A percentile compares a stretch with the other conserved stretches of the same genome.
phyloP scores from a whole-genome alignment of 1,140 invertebrate genomes.

The Oryctes rhinoceros region DNA sequence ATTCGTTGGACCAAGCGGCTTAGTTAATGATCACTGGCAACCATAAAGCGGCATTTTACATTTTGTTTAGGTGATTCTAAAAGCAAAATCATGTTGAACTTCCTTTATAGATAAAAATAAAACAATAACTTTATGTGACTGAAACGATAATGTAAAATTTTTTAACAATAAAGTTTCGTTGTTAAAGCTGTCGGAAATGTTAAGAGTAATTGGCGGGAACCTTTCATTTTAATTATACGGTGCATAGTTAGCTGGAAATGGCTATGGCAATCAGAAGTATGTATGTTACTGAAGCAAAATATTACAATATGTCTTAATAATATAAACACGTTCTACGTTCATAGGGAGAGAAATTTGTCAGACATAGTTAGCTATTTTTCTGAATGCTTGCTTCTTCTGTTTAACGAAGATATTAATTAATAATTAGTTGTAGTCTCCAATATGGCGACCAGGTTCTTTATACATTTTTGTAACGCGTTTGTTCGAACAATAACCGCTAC shows the following conservation, averaged over 20 bases:
- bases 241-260: background rate
- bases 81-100: constrained; percentile 11
- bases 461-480: too few relatives aligned
- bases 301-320: too few relatives aligned
- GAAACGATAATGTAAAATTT: background rate
- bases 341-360: too few relatives aligned
- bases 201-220: background rate
- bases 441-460: too few relatives aligned
- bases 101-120: constrained; percentile 3
- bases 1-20: background rate
- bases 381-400: too few relatives aligned
- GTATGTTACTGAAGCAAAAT: too few relatives aligned
- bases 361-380: too few relatives aligned
- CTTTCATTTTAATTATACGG: constrained; percentile 14
- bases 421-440: too few relatives aligned
- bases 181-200: background rate
- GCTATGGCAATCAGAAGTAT: background rate
- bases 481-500: too few relatives aligned
- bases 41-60: background rate
- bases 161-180: constrained; percentile 1
- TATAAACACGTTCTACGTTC: too few relatives aligned
- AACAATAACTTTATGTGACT: constrained; percentile 15
- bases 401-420: too few relatives aligned
- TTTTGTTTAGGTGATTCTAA: constrained; percentile 11
- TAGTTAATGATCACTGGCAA: background rate